A percentile compares a stretch with the other conserved stretches of the same genome.
These are phyloP conservation scores for Heterohyrax brucei DNA, from an alignment of 2,797 vertebrate genomes.

Conservation along the genomic window DNA sequence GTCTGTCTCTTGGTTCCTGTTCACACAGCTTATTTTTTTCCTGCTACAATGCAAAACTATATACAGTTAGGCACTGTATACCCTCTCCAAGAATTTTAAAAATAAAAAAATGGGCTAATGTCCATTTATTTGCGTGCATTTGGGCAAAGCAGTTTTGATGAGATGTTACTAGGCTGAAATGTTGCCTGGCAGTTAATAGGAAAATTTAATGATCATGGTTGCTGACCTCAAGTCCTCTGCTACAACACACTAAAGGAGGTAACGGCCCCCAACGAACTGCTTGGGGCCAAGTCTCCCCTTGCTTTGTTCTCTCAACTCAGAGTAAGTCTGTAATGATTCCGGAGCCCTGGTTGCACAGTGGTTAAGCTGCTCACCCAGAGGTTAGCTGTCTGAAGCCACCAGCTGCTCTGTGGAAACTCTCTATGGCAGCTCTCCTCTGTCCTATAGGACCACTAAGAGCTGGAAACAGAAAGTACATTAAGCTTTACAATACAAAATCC, in stretches of 20 bases:
- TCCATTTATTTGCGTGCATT: conserved; percentile 44
- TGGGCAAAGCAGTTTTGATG: background rate
- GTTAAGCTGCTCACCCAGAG: too few species aligned
- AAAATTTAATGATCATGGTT: background rate
- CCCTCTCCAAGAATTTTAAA: background rate
- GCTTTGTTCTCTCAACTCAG: background rate
- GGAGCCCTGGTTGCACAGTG: too few species aligned
- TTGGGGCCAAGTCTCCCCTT: background rate
- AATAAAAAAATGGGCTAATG: background rate
- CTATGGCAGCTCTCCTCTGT: too few species aligned
- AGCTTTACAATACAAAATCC: background rate
- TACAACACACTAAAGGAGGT: background rate
- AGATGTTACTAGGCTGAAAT: background rate
- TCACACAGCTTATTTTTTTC: conserved; percentile 74
- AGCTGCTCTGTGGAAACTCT: too few species aligned
- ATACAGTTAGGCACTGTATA: conserved; percentile 29
- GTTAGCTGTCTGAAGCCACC: too few species aligned
- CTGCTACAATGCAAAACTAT: conserved; percentile 67
- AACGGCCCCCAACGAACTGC: background rate
- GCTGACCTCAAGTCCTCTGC: background rate
- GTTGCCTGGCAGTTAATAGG: background rate
- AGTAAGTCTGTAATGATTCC: background rate
- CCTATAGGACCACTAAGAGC: too few species aligned
- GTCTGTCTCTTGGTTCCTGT: conserved; percentile 78
- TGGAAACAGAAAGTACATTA: background rate